phyloP scores from a whole-genome alignment of 2,888 invertebrate genomes.

The Ptilodon capucinus region DNA sequence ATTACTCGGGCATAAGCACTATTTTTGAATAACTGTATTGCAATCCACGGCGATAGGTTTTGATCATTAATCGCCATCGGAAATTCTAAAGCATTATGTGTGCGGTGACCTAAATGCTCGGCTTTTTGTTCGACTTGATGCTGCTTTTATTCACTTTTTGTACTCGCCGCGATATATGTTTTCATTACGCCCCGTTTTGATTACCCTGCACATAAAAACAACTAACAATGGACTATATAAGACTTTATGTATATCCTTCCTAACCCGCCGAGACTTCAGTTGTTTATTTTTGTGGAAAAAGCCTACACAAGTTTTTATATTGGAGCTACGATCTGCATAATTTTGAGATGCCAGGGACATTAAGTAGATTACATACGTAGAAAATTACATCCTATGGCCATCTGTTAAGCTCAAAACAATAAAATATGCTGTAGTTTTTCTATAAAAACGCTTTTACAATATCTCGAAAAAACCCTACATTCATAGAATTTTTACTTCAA shows the following conservation, averaged over 20 bases:
- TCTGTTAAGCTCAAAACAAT: too few species aligned
- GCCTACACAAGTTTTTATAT: background rate
- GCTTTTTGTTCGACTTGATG: conserved; percentile 12
- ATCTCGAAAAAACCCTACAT: background rate
- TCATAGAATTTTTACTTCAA: too few species aligned
- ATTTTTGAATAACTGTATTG: background rate
- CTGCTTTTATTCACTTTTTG: conserved; percentile 18
- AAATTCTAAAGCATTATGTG: background rate
- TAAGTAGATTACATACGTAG: too few species aligned
- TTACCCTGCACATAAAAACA: conserved; percentile 26
- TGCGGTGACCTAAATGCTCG: background rate
- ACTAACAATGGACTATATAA: conserved; percentile 20
- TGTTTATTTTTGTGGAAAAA: background rate
- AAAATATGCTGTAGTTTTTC: background rate
- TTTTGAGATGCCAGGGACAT: too few species aligned
- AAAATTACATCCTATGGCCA: too few species aligned
- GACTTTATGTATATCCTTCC: background rate
- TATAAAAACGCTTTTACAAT: background rate
- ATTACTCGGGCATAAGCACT: background rate
- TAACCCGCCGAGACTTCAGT: background rate
- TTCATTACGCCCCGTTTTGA: conserved; percentile 22
- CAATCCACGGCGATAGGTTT: too few species aligned
- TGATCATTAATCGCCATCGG: background rate
- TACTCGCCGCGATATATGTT: conserved; percentile 20
- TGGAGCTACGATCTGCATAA: too few species aligned